A percentile compares a stretch with the other conserved stretches of the same genome.
Conservation (phyloP, 2,888 invertebrate species). For the Thysanoteuthis rhombus region DNA sequence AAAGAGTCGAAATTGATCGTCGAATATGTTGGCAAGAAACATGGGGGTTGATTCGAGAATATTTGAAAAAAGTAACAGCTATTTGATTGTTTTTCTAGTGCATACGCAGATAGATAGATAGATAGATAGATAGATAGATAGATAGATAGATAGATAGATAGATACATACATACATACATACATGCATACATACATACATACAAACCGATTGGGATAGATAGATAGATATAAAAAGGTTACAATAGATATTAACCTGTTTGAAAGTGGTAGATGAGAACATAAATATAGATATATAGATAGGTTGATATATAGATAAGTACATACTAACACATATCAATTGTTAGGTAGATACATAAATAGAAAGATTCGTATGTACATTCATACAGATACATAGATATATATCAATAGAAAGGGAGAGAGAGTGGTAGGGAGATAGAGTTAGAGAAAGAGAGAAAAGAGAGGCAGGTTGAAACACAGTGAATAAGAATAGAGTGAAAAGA, state of each 20-base stretch:
- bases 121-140: not conserved
- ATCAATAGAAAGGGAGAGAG: too few species aligned
- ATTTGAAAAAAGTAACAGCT: not conserved
- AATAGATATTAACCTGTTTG: not conserved
- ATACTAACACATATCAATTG: not conserved
- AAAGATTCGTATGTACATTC: too few species aligned
- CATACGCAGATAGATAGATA: not conserved
- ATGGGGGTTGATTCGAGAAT: not conserved
- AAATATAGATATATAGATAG: not conserved
- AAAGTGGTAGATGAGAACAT: not conserved
- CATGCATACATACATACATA: not conserved
- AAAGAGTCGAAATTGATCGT: not conserved
- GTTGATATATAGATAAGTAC: not conserved
- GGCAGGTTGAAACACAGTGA: too few species aligned
- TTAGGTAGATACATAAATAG: too few species aligned
- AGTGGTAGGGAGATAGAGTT: too few species aligned
- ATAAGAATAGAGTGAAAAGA: too few species aligned
- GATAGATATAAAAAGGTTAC: not conserved
- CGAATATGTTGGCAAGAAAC: not conserved
- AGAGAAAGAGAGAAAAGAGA: too few species aligned
- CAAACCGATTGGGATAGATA: not conserved
- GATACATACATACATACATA: not conserved
- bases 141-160: not conserved
- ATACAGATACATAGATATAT: too few species aligned
- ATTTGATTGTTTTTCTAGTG: not conserved